Conservation (phyloP, 2,797 vertebrate species). For the Hipposideros larvatus region DNA sequence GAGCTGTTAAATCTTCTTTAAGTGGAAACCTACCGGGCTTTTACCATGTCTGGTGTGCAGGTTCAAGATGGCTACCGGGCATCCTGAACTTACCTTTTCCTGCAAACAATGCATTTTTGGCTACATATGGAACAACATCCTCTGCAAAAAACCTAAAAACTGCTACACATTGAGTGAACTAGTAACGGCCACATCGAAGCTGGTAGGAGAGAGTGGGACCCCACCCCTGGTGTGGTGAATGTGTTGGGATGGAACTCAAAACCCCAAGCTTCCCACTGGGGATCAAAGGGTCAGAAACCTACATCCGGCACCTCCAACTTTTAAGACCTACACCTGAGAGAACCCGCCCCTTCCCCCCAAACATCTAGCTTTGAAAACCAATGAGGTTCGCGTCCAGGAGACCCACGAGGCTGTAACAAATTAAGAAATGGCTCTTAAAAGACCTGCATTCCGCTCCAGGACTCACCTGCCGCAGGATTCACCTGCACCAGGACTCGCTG, state of each 20-base stretch:
- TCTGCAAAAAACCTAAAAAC: not conserved
- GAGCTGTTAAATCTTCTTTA: not conserved
- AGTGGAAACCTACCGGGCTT: not conserved
- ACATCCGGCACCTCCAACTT: not conserved
- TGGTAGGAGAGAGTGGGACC: not conserved
- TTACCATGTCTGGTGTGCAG: not conserved
- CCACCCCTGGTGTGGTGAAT: not conserved
- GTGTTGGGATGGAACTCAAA: not conserved
- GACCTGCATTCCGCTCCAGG: not conserved
- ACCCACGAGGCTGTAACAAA: not conserved
- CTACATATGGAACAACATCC: not conserved
- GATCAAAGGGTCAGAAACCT: not conserved
- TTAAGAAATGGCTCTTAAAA: no score
- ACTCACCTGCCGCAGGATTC: no score
- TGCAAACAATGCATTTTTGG: no score
- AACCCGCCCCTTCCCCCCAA: no score
- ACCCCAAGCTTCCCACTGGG: not conserved
- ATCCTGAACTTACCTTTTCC: no score
- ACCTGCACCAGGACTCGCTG: not conserved
- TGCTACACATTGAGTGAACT: not conserved
- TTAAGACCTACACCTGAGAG: not conserved
- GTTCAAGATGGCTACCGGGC: not conserved
- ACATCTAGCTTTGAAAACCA: not conserved
- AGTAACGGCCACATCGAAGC: not conserved
- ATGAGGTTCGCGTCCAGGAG: not conserved